A percentile compares a stretch with the other conserved stretches of the same genome.
These are phyloP conservation scores for Rhinogobio ventralis DNA, from an alignment of 2,797 vertebrate species.

Conservation along the genomic window DNA sequence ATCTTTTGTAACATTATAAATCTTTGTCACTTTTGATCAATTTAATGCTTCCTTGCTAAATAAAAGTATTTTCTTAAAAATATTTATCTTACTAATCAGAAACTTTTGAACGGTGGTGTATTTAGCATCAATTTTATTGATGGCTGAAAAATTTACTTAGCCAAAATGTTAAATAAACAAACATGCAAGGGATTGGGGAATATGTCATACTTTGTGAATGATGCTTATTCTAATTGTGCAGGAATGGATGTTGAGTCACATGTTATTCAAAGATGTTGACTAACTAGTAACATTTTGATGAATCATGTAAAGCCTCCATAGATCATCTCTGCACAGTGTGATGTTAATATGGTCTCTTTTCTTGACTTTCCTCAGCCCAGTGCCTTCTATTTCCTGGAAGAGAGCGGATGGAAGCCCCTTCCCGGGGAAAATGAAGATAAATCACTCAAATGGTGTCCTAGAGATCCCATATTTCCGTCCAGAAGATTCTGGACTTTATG, in stretches of 20 bases:
- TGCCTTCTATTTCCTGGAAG: slow-evolving; percentile 90
- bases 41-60: neutral
- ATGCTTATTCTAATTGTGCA: neutral
- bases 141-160: neutral
- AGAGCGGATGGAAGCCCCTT: slow-evolving; percentile 89
- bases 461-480: slow-evolving; percentile 95
- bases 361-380: slow-evolving; percentile 79
- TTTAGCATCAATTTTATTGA: neutral
- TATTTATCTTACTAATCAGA: too few species aligned
- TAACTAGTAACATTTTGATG: neutral
- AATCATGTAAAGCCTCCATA: slow-evolving; percentile 9
- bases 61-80: neutral
- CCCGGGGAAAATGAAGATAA: slow-evolving; percentile 89
- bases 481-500: slow-evolving; percentile 88
- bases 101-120: neutral
- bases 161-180: neutral
- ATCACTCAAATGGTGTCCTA: slow-evolving; percentile 87
- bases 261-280: neutral
- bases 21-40: neutral
- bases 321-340: slow-evolving; percentile 39
- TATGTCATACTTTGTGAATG: neutral
- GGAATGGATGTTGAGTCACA: neutral
- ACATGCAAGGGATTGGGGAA: neutral
- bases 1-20: neutral
- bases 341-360: slow-evolving; percentile 61